A percentile compares a stretch with the other conserved stretches of the same genome.
phyloP scores from a whole-genome alignment of 2,797 vertebrate species.

The Helarctos malayanus region DNA sequence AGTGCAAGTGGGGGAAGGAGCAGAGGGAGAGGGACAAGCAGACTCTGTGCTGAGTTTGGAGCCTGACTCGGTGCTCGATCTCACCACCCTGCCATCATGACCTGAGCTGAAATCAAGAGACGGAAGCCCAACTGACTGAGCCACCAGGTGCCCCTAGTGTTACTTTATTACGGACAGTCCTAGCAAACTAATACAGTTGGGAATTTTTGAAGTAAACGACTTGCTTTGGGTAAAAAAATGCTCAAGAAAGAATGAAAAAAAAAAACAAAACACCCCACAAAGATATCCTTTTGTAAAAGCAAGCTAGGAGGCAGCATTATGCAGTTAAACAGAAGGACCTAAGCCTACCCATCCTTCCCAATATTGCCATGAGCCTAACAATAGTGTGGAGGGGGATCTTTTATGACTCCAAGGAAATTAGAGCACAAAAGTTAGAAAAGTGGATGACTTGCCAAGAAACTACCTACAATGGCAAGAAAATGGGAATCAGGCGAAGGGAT shows the following conservation, averaged over 20 bases:
- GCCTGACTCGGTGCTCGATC: background rate
- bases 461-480: conserved; percentile 7
- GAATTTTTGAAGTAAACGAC: background rate
- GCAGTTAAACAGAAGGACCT: background rate
- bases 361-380: background rate
- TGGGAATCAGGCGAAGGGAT: background rate
- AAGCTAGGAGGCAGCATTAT: background rate
- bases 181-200: background rate
- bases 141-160: background rate
- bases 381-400: background rate
- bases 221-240: background rate
- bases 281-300: background rate
- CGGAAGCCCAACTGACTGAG: background rate
- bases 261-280: background rate
- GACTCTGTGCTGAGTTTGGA: background rate
- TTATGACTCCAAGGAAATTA: background rate
- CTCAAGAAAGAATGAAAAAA: background rate
- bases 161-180: background rate
- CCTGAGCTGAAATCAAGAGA: background rate
- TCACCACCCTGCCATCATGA: background rate
- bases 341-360: background rate
- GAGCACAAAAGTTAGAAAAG: conserved; percentile 24
- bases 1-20: background rate
- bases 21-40: background rate
- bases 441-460: background rate